Percentiles rank a stretch among this genome's conserved stretches.
These are phyloP conservation scores for Eumeta japonica DNA, from an alignment of 1,140 invertebrate genomes.

Conservation along the genomic window DNA sequence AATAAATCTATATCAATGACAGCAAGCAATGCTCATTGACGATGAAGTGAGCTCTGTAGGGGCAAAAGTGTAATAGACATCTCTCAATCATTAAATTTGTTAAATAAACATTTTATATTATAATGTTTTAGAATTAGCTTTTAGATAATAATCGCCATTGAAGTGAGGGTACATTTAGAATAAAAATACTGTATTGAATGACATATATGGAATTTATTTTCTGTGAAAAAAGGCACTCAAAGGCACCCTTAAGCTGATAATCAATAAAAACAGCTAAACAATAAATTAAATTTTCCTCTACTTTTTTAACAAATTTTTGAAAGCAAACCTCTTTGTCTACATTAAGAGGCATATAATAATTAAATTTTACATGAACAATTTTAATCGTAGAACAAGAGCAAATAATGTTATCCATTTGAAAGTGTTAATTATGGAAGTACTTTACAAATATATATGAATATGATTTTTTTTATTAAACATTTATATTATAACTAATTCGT, in stretches of 20 bases:
- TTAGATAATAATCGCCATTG: too few species aligned
- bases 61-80: too few species aligned
- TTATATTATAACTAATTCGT: background rate
- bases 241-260: slow-evolving; percentile 33
- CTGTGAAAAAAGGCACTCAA: slow-evolving; percentile 45
- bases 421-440: slow-evolving; percentile 24
- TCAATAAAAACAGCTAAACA: slow-evolving; percentile 9
- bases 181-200: slow-evolving; percentile 14
- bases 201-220: too few species aligned
- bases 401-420: slow-evolving; percentile 33
- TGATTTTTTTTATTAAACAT: background rate
- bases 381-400: slow-evolving; percentile 26
- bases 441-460: slow-evolving; percentile 15
- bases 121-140: too few species aligned
- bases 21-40: too few species aligned
- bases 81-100: too few species aligned
- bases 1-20: too few species aligned
- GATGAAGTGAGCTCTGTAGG: too few species aligned
- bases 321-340: slow-evolving; percentile 43
- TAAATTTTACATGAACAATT: slow-evolving; percentile 8
- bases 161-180: too few species aligned
- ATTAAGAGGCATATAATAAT: slow-evolving; percentile 34
- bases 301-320: slow-evolving; percentile 26
- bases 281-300: slow-evolving; percentile 15
- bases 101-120: too few species aligned